A percentile compares a stretch with the other conserved stretches of the same genome.
These are phyloP conservation scores for Hirundo rustica DNA, from an alignment of 2,797 vertebrate species.

Conservation along the genomic window DNA sequence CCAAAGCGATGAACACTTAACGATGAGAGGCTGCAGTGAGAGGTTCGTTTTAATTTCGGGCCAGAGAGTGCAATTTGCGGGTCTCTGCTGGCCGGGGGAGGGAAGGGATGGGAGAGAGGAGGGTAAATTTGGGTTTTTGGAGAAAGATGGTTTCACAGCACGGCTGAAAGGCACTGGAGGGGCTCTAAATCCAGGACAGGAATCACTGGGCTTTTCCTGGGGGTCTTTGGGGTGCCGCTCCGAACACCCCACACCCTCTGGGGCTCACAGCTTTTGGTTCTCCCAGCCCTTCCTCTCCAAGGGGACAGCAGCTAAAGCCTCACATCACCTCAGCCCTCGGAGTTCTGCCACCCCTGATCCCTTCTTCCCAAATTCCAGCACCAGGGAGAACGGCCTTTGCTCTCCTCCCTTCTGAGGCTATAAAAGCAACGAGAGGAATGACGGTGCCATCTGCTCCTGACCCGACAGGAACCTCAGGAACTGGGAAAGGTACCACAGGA, in stretches of 20 bases:
- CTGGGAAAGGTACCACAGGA: too few relatives aligned
- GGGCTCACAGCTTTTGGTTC: neutral
- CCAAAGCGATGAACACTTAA: neutral
- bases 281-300: neutral
- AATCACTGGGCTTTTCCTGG: neutral
- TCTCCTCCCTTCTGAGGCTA: too few relatives aligned
- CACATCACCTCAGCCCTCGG: neutral
- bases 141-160: neutral
- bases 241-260: too few relatives aligned
- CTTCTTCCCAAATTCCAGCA: neutral
- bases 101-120: neutral
- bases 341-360: rapidly evolving
- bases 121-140: neutral
- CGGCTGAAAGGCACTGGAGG: rapidly evolving
- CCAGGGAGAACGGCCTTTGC: too few relatives aligned
- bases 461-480: too few relatives aligned
- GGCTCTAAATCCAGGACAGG: neutral
- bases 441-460: too few relatives aligned
- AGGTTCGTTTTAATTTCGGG: conserved; percentile 36
- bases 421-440: too few relatives aligned
- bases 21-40: conserved; percentile 42
- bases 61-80: neutral
- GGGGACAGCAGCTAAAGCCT: neutral
- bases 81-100: neutral
- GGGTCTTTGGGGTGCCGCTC: neutral